Conservation (phyloP, 2,888 invertebrate genomes). For the Sphecodes monilicornis region DNA sequence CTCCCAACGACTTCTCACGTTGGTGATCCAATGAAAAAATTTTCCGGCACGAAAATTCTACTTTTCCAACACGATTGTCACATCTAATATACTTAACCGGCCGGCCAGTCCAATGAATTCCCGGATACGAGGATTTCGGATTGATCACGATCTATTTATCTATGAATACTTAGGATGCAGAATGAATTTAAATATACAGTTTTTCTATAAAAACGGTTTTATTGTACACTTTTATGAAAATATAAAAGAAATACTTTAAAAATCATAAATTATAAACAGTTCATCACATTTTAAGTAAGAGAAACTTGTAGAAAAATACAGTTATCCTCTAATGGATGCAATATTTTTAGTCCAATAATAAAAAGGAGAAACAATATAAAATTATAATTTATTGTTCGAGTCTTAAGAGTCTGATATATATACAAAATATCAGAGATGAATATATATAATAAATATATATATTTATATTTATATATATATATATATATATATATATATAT, state of each 20-base stretch:
- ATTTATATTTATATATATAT: slow-evolving; percentile 9
- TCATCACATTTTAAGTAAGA: slow-evolving; percentile 30
- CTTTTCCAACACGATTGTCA: not conserved
- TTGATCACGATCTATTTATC: not conserved
- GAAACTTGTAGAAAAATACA: slow-evolving; percentile 30
- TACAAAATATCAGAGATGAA: slow-evolving; percentile 54
- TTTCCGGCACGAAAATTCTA: slow-evolving; percentile 33
- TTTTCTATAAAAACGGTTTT: slow-evolving; percentile 42
- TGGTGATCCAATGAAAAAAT: not conserved
- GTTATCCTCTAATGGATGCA: not conserved
- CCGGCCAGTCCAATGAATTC: not conserved
- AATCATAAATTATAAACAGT: slow-evolving; percentile 48
- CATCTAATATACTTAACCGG: not conserved
- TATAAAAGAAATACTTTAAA: slow-evolving; percentile 31
- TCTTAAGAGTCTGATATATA: slow-evolving; percentile 39
- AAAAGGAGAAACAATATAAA: slow-evolving; percentile 40
- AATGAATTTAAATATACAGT: not conserved
- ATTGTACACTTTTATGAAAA: slow-evolving; percentile 38
- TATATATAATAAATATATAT: not conserved
- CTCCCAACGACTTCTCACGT: slow-evolving; percentile 19
- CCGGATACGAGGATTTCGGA: not conserved
- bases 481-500: not conserved
- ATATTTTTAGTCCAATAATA: slow-evolving; percentile 28
- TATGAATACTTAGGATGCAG: not conserved
- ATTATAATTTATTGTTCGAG: slow-evolving; percentile 61